Evolutionary conservation across 2,888 invertebrate species (phyloP).

Genomic region (Euproctis similis): DNA sequence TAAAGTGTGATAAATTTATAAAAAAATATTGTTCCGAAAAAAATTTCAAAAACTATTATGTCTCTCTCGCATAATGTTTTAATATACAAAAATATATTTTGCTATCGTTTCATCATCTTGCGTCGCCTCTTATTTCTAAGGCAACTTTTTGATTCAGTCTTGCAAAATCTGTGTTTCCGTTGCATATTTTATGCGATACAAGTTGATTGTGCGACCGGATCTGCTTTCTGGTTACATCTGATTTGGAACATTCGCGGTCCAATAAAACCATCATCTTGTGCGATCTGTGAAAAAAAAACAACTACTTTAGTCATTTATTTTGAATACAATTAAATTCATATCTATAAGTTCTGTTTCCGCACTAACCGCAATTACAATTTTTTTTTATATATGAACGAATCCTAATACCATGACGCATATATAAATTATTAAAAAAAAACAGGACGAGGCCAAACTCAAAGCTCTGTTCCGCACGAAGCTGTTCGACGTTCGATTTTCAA

Average conservation of each 20-base stretch:
- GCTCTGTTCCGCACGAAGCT: constrained; percentile 13
- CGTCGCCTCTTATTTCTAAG: constrained; percentile 52
- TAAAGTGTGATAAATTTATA: constrained; percentile 29
- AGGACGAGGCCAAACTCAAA: constrained; percentile 11
- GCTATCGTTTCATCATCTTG: constrained; percentile 48
- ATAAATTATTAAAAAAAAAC: constrained; percentile 10
- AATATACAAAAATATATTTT: constrained; percentile 43
- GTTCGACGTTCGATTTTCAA: constrained; percentile 32
- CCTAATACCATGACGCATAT: background rate
- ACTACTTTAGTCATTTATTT: background rate
- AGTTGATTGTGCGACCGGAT: constrained; percentile 13
- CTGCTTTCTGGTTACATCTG: constrained; percentile 19
- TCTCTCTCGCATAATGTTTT: constrained; percentile 35
- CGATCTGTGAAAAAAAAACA: constrained; percentile 48
- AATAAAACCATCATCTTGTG: constrained; percentile 54
- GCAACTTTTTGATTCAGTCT: constrained; percentile 57
- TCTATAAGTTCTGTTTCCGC: background rate
- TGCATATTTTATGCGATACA: constrained; percentile 32
- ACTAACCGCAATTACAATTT: background rate
- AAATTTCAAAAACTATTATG: constrained; percentile 36
- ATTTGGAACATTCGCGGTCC: constrained; percentile 26
- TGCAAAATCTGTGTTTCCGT: constrained; percentile 26
- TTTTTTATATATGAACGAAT: constrained; percentile 1
- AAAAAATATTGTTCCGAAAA: constrained; percentile 44
- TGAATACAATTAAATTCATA: background rate